Base-by-base conservation (phyloP, 2,797 vertebrate species). In the Limosa lapponica region DNA sequence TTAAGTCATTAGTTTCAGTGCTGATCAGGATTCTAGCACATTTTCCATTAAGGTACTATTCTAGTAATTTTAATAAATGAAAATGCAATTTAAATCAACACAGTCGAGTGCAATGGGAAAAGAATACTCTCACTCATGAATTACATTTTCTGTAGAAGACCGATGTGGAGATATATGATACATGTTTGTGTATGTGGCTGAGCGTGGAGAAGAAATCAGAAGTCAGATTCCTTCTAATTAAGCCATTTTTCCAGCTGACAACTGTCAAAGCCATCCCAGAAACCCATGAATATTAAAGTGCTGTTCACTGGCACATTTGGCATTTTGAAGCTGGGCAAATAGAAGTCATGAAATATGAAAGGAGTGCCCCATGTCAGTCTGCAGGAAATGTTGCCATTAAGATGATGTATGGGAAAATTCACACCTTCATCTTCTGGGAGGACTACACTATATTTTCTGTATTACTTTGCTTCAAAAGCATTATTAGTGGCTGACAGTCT, bases 341-440 rank as follows among this genome's bases (percentile, higher is more conserved):
- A 98, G 98, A 98, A 98, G 97, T 98, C 93, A 97, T 98, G 97
- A 98, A 98, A 98, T 98, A 98, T 98, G 97, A 98, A 98, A 98
- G 93, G 96, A 97, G 86, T 84, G 90, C 85, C 96, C 94, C 88
- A 95, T 82, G 97, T 97, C 87, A 78, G 84, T 97, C 93, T 89
- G 73, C 86, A 96, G 97, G 96, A 98, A 98, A 98, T 96, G 96
- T 93, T 97, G 94, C 97, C 95, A 97, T 98, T 98, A 98, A 97
- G 95, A 95, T 97, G 98, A 98, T 97, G 20, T 95, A 98, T 96
- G 86, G 79, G 73, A 93, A 97, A 98, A 97, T 95, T 96, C 97
- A 96, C 93, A 97, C 95, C 95, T 98, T 98, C 97, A 96, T 96
- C 96, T 97, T 96, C 96, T 95, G 90, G 87, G 94, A 94, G 62